Conservation (phyloP, 1,140 invertebrate genomes). For the Drosophila nigrodunni region DNA sequence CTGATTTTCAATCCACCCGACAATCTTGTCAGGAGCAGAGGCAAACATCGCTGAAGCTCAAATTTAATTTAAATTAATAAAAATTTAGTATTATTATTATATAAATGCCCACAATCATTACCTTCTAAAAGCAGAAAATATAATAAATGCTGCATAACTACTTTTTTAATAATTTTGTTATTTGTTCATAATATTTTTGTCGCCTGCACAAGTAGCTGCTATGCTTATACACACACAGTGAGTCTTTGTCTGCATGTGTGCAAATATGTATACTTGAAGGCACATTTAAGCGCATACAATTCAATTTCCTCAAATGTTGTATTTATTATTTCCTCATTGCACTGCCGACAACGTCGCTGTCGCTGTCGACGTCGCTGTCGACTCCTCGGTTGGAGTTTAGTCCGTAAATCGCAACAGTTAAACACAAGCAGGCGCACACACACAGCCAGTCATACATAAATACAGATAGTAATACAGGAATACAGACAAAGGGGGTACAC, state of each 20-base stretch:
- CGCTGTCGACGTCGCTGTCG: constrained; percentile 26
- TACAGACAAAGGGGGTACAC: constrained; percentile 35
- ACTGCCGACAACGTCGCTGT: constrained; percentile 55
- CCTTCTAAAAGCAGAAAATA: too few relatives aligned
- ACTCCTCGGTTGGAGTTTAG: constrained; percentile 51
- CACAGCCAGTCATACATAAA: constrained; percentile 41
- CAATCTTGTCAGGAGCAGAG: constrained; percentile 1
- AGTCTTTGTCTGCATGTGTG: neutral
- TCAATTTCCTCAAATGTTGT: constrained; percentile 83
- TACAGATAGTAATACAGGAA: constrained; percentile 39
- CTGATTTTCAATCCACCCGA: constrained; percentile 2
- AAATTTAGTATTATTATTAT: too few relatives aligned
- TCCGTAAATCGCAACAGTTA: constrained; percentile 81
- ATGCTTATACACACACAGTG: neutral
- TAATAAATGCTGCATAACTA: too few relatives aligned
- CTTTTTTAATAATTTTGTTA: too few relatives aligned
- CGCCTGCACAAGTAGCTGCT: constrained; percentile 34
- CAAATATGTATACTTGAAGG: constrained; percentile 33
- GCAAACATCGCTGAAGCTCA: neutral
- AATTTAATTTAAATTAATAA: too few relatives aligned
- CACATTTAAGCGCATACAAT: constrained; percentile 72
- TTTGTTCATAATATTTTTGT: constrained; percentile 38
- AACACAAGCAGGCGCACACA: constrained; percentile 38
- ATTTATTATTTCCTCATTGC: constrained; percentile 83
- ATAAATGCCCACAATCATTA: too few relatives aligned